phyloP scores from a whole-genome alignment of 2,797 vertebrate species.

The Taenioides sp. region DNA sequence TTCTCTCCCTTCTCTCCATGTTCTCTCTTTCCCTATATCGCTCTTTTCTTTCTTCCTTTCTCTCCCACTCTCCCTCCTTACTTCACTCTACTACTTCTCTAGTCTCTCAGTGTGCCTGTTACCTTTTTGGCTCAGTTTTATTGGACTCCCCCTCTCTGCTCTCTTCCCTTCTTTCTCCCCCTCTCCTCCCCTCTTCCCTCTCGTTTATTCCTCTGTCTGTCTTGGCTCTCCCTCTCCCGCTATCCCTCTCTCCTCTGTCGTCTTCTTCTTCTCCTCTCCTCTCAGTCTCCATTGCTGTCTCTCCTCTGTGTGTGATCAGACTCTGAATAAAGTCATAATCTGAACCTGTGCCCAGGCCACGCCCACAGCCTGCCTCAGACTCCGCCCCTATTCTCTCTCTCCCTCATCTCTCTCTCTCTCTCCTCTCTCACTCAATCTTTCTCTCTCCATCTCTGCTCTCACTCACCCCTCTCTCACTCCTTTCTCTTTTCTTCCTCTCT shows the following conservation, averaged over 20 bases:
- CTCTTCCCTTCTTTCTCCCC: too few relatives aligned
- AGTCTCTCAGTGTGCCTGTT: background rate
- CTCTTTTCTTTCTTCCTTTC: background rate
- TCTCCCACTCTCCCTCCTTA: background rate
- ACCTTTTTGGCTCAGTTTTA: background rate
- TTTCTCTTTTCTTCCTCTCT: too few relatives aligned
- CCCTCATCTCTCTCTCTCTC: background rate
- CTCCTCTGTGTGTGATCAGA: background rate
- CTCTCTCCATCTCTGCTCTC: too few relatives aligned
- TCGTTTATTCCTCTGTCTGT: background rate
- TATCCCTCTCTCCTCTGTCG: background rate
- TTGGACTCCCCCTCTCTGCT: background rate
- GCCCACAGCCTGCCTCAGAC: background rate
- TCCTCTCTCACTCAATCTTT: background rate
- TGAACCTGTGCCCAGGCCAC: background rate
- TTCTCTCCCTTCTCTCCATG: too few relatives aligned
- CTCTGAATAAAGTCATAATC: constrained; percentile 2
- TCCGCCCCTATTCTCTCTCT: background rate
- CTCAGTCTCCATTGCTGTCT: background rate
- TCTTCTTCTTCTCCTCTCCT: background rate
- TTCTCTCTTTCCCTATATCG: background rate
- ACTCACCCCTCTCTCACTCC: too few relatives aligned
- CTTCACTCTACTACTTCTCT: background rate
- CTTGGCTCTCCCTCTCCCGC: background rate
- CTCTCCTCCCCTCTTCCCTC: background rate